These are phyloP conservation scores for Crypturellus tataupa DNA, from an alignment of 2,797 vertebrate genomes.

Conservation along the genomic window DNA sequence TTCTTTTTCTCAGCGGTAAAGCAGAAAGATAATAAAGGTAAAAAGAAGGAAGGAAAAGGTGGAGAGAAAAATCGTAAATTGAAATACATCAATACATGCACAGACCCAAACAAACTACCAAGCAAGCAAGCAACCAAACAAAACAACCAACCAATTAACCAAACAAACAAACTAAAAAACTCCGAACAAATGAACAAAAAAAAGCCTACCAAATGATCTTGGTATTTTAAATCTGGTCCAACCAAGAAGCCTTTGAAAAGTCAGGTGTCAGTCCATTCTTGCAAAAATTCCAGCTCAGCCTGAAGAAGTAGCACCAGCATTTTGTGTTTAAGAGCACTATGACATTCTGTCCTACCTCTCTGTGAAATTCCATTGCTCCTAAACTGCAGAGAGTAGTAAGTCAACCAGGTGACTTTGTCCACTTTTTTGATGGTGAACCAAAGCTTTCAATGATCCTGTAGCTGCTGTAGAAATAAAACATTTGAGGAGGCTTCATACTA, in stretches of 20 bases:
- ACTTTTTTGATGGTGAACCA: neutral
- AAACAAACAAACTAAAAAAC: neutral
- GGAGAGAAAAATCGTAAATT: neutral
- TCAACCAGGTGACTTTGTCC: neutral
- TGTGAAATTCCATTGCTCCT: neutral
- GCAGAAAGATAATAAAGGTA: neutral
- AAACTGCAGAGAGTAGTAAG: neutral
- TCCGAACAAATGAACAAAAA: neutral
- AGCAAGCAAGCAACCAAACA: too few relatives aligned
- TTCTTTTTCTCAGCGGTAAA: neutral
- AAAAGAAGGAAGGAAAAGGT: neutral
- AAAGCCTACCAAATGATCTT: neutral
- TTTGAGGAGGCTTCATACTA: neutral
- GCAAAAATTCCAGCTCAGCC: neutral
- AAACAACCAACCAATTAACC: too few relatives aligned
- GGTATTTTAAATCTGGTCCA: slow-evolving; percentile 15
- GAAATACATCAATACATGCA: neutral
- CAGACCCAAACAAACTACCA: too few relatives aligned
- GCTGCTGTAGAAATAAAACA: neutral
- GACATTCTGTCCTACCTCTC: neutral
- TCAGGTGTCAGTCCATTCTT: neutral
- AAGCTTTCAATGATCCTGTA: neutral
- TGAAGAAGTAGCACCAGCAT: neutral
- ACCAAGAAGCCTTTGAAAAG: neutral
- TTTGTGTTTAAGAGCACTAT: neutral